Evolutionary conservation across 2,888 invertebrate species (phyloP), one percentile per base, ranked within the genome.

Genomic region (Disparrhopalites patrizii): DNA sequence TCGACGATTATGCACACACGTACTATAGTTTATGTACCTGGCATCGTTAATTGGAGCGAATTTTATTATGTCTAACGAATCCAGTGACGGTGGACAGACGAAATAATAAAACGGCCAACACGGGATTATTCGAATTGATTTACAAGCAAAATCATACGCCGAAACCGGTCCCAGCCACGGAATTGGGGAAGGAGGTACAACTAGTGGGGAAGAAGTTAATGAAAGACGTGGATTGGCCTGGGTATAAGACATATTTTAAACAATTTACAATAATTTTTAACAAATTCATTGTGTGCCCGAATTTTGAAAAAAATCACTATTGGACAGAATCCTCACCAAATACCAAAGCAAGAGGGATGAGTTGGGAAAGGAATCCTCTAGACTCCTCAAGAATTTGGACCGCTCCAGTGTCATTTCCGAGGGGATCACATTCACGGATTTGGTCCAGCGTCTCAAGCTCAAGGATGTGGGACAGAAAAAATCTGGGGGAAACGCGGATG

Each of bases 61-160:
- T 23, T 33, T n/a, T 36, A 36, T 36, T 10, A 36, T 36, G 36
- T 10, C 13, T 10, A 36, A 36, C 8, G 8, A 10, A 36, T 36
- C 13, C 10, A 92, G 92, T 93, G 76, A 87, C 91, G 4, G 81
- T 92, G 13, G 92, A 93, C 78, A 83, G 86, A 65, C 84, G 86
- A 57, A 80, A 81, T 62, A 87, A 89, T 77, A 83, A 85, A 25
- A 87, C 85, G 55, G 87, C 90, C 0, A 87, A 89, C 71, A 90
- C 91, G 1, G 93, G 92, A 20, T 83, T 86, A 68, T 93, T 92
- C 76, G 91, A 91, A 77, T 77, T 90, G 72, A 86, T 87, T 4
- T 92, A 90, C 78, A 87, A 85, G 67, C 92, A 93, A 79, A 80
- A 47, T 15, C 2, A 15, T 18, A n/a, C 2, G 4, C n/a, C 4